Evolutionary conservation across 2,888 invertebrate species (phyloP).

Genomic region (Bombylius major): DNA sequence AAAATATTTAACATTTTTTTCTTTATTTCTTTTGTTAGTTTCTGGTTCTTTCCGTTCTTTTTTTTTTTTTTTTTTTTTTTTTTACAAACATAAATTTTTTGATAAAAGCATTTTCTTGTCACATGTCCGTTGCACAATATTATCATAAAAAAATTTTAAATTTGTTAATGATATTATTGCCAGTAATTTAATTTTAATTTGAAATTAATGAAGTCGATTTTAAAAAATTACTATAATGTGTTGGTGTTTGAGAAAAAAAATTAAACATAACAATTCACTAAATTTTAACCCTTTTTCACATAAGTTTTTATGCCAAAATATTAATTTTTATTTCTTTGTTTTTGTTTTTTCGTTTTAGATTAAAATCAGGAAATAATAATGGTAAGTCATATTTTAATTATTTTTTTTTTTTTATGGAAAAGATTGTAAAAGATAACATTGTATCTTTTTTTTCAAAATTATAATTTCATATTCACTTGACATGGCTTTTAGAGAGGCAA

Average conservation of each 20-base stretch:
- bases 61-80: neutral
- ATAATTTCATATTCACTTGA: no score
- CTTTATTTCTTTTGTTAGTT: no score
- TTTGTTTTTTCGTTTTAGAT: constrained; percentile 28
- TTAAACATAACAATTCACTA: no score
- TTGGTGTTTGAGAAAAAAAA: neutral
- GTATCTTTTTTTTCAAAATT: no score
- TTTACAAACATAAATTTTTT: neutral
- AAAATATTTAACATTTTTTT: no score
- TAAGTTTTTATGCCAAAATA: no score
- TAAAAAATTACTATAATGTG: neutral
- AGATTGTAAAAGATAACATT: no score
- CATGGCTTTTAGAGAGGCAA: no score
- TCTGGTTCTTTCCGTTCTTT: neutral
- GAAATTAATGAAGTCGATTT: neutral
- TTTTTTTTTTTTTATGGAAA: no score
- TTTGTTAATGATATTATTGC: neutral
- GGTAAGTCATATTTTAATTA: constrained; percentile 25
- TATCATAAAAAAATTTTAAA: neutral
- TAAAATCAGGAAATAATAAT: constrained; percentile 37
- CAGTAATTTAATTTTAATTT: neutral
- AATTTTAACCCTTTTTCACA: no score
- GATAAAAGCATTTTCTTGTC: neutral
- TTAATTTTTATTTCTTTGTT: neutral
- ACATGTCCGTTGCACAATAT: neutral